These are phyloP conservation scores for Mormyrops attenuatus DNA, from an alignment of 2,797 vertebrate species.

Conservation along the genomic window DNA sequence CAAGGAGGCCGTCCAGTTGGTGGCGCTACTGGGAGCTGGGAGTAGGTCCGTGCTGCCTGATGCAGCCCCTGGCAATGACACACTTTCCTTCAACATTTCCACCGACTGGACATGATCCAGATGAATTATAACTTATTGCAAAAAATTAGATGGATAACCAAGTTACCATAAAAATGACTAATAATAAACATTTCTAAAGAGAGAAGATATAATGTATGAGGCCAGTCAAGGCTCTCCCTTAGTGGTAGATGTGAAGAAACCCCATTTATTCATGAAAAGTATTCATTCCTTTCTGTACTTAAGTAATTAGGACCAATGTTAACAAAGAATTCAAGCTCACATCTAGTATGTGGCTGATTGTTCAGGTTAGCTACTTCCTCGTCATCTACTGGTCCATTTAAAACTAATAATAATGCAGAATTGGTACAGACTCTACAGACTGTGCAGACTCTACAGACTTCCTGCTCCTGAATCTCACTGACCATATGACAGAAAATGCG, in stretches of 20 bases:
- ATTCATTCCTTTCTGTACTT: not conserved
- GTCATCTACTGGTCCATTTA: not conserved
- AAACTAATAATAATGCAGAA: not conserved
- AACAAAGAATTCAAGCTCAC: not conserved
- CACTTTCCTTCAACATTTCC: not conserved
- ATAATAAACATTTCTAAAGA: not conserved
- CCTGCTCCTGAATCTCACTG: not conserved
- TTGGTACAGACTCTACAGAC: too few species aligned
- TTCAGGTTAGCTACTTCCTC: not conserved
- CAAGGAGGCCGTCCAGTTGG: conserved; percentile 86
- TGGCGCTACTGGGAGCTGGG: conserved; percentile 71
- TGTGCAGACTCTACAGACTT: not conserved
- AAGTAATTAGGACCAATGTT: not conserved
- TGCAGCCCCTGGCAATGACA: conserved; percentile 70
- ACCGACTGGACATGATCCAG: not conserved
- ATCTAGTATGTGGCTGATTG: not conserved
- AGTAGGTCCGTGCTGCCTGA: conserved; percentile 90
- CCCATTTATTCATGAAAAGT: not conserved
- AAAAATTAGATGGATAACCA: not conserved
- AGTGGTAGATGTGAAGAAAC: not conserved
- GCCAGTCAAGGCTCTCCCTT: not conserved
- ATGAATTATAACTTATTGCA: not conserved
- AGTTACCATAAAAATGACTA: not conserved
- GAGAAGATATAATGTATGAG: not conserved
- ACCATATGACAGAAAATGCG: not conserved